Evolutionary conservation across 1,140 invertebrate species (phyloP).

Genomic region (Chionoecetes opilio): DNA sequence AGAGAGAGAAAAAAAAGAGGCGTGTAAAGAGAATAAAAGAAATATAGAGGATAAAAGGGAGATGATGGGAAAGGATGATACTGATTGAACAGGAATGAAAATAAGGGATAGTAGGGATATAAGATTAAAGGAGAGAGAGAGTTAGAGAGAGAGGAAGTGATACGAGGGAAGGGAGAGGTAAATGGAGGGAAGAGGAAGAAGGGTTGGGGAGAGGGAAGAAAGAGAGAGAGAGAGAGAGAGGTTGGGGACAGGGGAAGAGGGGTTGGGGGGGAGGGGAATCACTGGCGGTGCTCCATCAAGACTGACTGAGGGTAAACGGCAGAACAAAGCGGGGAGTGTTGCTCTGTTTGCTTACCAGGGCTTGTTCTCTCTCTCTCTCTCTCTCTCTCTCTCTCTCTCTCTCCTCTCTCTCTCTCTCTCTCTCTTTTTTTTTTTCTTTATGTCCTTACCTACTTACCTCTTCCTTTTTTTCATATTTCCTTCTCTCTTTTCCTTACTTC

Average conservation of each 20-base stretch:
- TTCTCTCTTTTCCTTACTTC: constrained; percentile 21
- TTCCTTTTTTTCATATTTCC: neutral
- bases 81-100: no score
- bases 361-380: neutral
- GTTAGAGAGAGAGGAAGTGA: neutral
- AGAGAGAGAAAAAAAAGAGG: no score
- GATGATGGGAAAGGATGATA: no score
- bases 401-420: neutral
- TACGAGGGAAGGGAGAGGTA: neutral
- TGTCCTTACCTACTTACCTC: neutral
- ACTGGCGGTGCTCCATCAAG: neutral
- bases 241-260: neutral
- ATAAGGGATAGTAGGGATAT: no score
- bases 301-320: neutral
- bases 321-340: constrained; percentile 4
- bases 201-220: neutral
- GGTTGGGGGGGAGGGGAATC: neutral
- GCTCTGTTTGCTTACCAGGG: neutral
- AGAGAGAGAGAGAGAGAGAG: neutral
- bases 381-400: neutral
- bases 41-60: no score
- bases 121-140: neutral
- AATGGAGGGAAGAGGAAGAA: neutral
- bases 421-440: neutral
- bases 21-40: no score